Evolutionary conservation across 2,888 invertebrate genomes (phyloP).

Genomic region (Cyaniris semiargus): DNA sequence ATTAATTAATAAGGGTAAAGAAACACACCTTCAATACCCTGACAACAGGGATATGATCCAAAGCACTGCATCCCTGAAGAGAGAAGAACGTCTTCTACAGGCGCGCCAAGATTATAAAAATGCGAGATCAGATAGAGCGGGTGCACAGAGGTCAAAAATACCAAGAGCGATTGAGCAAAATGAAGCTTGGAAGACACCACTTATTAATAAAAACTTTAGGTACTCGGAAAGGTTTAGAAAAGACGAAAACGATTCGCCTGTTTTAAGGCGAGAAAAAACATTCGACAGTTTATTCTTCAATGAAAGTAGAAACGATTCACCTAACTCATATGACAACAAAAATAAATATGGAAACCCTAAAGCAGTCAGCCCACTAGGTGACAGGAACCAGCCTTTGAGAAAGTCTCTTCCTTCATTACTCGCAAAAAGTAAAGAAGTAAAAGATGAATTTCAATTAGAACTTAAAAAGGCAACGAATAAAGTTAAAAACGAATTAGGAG

Average conservation of each 20-base stretch:
- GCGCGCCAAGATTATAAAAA: slow-evolving; percentile 73
- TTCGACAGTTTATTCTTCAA: slow-evolving; percentile 69
- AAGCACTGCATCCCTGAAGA: slow-evolving; percentile 64
- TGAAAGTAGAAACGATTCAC: slow-evolving; percentile 62
- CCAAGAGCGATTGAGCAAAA: slow-evolving; percentile 66
- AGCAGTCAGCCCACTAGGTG: slow-evolving; percentile 59
- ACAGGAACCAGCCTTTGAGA: slow-evolving; percentile 68
- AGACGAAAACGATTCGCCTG: slow-evolving; percentile 62
- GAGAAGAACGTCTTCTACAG: slow-evolving; percentile 75
- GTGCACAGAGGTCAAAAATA: slow-evolving; percentile 74
- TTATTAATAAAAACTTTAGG: slow-evolving; percentile 72
- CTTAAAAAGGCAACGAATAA: slow-evolving; percentile 77
- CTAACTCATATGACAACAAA: slow-evolving; percentile 61
- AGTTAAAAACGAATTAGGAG: slow-evolving; percentile 73
- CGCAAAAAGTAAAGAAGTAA: slow-evolving; percentile 74
- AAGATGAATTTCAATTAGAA: slow-evolving; percentile 78
- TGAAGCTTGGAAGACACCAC: slow-evolving; percentile 74
- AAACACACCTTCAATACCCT: slow-evolving; percentile 68
- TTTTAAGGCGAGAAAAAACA: slow-evolving; percentile 74
- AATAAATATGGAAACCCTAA: slow-evolving; percentile 62
- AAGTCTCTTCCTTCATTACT: slow-evolving; percentile 80
- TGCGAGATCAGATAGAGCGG: slow-evolving; percentile 71
- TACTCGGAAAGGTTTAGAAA: slow-evolving; percentile 74
- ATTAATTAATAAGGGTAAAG: slow-evolving; percentile 71
- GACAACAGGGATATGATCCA: slow-evolving; percentile 70